Evolutionary conservation across 2,888 invertebrate genomes (phyloP).

Genomic region (Artemia sinica): DNA sequence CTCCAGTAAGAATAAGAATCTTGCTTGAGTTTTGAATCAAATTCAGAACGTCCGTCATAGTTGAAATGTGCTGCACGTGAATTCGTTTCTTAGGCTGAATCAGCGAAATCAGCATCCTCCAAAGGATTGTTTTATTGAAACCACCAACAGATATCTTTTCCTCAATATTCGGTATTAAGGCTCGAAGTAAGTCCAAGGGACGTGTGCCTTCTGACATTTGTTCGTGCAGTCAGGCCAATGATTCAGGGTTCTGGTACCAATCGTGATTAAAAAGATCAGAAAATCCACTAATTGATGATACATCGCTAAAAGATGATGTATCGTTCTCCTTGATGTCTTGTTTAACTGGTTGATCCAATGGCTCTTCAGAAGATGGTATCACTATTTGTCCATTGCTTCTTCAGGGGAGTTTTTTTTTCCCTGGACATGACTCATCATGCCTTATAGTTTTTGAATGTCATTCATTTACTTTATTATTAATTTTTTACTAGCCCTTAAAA

Average conservation of each 20-base stretch:
- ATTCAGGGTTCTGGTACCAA: slow-evolving; percentile 39
- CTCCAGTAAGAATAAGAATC: slow-evolving; percentile 75
- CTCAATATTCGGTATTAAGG: not conserved
- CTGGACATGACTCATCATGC: no score
- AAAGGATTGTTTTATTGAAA: slow-evolving; percentile 36
- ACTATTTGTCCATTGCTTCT: no score
- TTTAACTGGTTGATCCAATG: slow-evolving; percentile 18
- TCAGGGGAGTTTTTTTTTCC: no score
- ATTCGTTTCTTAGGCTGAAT: slow-evolving; percentile 52
- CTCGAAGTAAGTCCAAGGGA: not conserved
- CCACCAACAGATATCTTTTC: slow-evolving; percentile 7
- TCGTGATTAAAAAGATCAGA: slow-evolving; percentile 48
- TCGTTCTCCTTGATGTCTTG: slow-evolving; percentile 33
- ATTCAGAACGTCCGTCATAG: slow-evolving; percentile 54
- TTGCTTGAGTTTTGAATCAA: slow-evolving; percentile 49
- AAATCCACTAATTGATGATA: slow-evolving; percentile 42
- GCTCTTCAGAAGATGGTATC: no score
- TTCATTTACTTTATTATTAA: no score
- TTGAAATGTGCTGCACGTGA: slow-evolving; percentile 47
- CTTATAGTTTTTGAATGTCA: no score
- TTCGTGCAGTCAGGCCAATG: slow-evolving; percentile 31
- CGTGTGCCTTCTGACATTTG: slow-evolving; percentile 6
- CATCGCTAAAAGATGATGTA: slow-evolving; percentile 39
- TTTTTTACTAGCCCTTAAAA: no score
- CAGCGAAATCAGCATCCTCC: slow-evolving; percentile 44